Evolutionary conservation across 2,113 vertebrate genomes (phyloP).

Genomic region (Podocnemis expansa): DNA sequence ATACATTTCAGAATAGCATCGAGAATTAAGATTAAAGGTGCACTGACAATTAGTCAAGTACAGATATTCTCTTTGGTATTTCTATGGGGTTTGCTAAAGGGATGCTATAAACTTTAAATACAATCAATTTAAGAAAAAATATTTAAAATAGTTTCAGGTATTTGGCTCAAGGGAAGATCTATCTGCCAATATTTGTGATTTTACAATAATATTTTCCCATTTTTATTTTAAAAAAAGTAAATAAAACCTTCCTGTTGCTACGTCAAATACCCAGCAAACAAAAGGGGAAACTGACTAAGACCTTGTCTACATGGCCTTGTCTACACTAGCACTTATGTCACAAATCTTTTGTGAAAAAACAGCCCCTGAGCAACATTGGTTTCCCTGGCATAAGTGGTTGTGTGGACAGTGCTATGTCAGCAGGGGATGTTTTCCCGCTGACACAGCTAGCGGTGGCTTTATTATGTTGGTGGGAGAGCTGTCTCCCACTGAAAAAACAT

Average conservation of each 20-base stretch:
- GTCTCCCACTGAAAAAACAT: too few relatives aligned
- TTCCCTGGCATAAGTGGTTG: too few relatives aligned
- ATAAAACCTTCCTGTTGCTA: not conserved
- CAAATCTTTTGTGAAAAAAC: too few relatives aligned
- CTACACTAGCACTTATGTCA: too few relatives aligned
- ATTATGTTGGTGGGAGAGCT: too few relatives aligned
- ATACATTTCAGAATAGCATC: not conserved
- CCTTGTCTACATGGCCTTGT: not conserved
- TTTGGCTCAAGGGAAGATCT: slow-evolving; percentile 2
- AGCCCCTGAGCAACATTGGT: too few relatives aligned
- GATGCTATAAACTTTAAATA: slow-evolving; percentile 22
- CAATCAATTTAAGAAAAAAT: slow-evolving; percentile 19
- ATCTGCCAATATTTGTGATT: slow-evolving; percentile 5
- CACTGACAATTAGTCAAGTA: not conserved
- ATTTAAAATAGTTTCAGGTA: slow-evolving; percentile 32
- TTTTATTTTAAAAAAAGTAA: not conserved
- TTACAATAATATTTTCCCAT: slow-evolving; percentile 1
- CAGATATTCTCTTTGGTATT: slow-evolving; percentile 4
- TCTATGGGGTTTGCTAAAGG: not conserved
- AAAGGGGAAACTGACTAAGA: slow-evolving; percentile 41
- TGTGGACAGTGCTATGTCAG: too few relatives aligned
- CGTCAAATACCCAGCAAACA: slow-evolving; percentile 42
- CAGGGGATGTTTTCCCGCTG: too few relatives aligned
- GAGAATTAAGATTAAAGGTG: not conserved
- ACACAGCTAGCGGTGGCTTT: too few relatives aligned